Evolutionary conservation across 2,888 invertebrate genomes (phyloP), one percentile per base, ranked within the genome.

Genomic region (Drosophila mimica): DNA sequence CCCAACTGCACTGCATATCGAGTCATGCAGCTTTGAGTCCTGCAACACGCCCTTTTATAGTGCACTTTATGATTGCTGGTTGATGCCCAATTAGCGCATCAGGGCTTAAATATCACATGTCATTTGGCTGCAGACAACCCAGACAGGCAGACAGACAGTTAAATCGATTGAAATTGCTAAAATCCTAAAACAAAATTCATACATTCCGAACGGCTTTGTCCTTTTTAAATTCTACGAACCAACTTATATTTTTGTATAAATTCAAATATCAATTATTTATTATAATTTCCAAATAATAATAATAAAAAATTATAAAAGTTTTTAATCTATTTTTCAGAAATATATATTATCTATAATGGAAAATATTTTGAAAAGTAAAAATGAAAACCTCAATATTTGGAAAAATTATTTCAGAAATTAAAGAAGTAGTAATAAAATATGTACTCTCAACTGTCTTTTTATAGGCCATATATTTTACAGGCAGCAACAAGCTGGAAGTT

Each of bases 71-170:
- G 74, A 82, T 76, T 62, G 76, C 66, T 66, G 66, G 70, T 72
- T 88, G 82, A 85, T 83, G 69, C 53, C 66, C 91, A 89, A 91
- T 91, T 91, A 91, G 82, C 60, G 70, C 81, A 82, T 89, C 91
- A 91, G 64, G 8, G 56, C 70, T 73, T 76, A 88, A 89, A 91
- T 89, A 90, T 81, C 88, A 91, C 75, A 70, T 89, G 91, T 82
- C 91, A 85, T 59, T 67, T 61, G 53, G 53, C 11, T 53, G 66
- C 59, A 52, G 72, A 69, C 67, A 70, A 58, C 31, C 31, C 15
- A 17, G 52, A 43, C 53, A 62, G 56, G 49, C 48, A 25, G 60
- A 34, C 5, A 40, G 17, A 17, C 38, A 38, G 8, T 8, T 46
- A 25, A 46, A 28, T 40, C 30, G 17, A 28, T 58, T 51, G 8